A percentile compares a stretch with the other conserved stretches of the same genome.
These are phyloP conservation scores for Craterocephalus amniculus DNA, from an alignment of 2,797 vertebrate species.

Conservation along the genomic window DNA sequence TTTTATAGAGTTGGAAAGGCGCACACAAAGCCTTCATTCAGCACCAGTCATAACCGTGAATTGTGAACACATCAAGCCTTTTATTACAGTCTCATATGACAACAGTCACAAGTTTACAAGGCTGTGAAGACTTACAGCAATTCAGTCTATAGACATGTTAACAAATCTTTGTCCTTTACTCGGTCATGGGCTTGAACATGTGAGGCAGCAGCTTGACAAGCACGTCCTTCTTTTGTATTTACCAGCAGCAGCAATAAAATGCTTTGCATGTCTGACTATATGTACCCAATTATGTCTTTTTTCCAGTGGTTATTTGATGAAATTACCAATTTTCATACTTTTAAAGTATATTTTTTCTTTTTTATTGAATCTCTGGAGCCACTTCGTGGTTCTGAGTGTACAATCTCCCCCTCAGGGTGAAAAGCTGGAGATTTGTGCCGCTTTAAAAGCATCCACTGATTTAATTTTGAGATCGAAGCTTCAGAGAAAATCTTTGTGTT, in stretches of 20 bases:
- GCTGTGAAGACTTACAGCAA: constrained; percentile 24
- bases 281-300: too few species aligned
- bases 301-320: too few species aligned
- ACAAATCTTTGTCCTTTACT: constrained; percentile 36
- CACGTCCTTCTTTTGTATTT: constrained; percentile 20
- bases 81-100: constrained; percentile 49
- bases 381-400: constrained; percentile 1
- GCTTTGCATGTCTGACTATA: constrained; percentile 36
- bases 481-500: too few species aligned
- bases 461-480: neutral
- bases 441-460: neutral
- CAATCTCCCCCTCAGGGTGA: neutral
- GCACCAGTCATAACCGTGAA: neutral
- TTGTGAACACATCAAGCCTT: constrained; percentile 25
- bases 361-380: neutral
- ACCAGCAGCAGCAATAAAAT: constrained; percentile 40
- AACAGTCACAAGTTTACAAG: constrained; percentile 54
- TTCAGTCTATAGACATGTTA: constrained; percentile 7
- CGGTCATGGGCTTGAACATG: constrained; percentile 12
- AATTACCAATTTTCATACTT: too few species aligned
- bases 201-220: constrained; percentile 2
- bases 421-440: neutral
- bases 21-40: constrained; percentile 50
- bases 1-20: constrained; percentile 3
- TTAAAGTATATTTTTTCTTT: neutral